Base-by-base conservation (phyloP, 2,113 vertebrate species). In the Pituophis catenifer region DNA sequence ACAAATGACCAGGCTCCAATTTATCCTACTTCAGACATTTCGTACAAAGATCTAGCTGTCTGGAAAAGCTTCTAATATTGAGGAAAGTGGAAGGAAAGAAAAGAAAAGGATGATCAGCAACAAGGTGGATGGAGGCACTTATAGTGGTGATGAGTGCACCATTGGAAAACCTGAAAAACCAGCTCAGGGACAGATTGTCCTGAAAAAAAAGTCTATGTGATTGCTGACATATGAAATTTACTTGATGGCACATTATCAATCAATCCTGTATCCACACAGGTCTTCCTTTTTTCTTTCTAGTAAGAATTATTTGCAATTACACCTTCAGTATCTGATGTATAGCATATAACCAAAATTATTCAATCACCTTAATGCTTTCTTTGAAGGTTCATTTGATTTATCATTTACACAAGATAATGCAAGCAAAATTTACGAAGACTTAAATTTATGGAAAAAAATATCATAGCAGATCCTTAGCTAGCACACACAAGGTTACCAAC, bases 361-460 rank as follows among this genome's bases (percentile, higher is more conserved):
- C 50, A 94, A 44, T 88, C 92, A 91, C 93, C 57, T 54, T 38
- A 91, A 93, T 38, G 85, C 23, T 94, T 92, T 92, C 92, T 87
- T 62, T 92, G 91, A 93, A 96, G 88, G 92, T 92, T 86, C 93
- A 91, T 92, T 97, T 81, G 92, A 93, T 58, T 93, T 97, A 94
- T 95, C 92, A 58, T 93, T 89, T 86, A 91, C 58, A 89, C 81
- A 93, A 96, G 55, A 70, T 95, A 57, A 24, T 0, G 0, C 95
- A 95, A 88, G 90, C 93, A 94, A 94, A 26, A 93, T 93, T 58
- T 62, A 93, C 93, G 89, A 59, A 94, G 90, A 93, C 91, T 87
- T 58, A 91, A 93, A 94, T 90, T 29, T 48, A 75, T 59, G 91
- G 81, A 93, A 91, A 48, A 95, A 95, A 95, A 95, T 57, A 88